These are phyloP conservation scores for Entelurus aequoreus DNA, from an alignment of 2,113 vertebrate species.

Conservation along the genomic window DNA sequence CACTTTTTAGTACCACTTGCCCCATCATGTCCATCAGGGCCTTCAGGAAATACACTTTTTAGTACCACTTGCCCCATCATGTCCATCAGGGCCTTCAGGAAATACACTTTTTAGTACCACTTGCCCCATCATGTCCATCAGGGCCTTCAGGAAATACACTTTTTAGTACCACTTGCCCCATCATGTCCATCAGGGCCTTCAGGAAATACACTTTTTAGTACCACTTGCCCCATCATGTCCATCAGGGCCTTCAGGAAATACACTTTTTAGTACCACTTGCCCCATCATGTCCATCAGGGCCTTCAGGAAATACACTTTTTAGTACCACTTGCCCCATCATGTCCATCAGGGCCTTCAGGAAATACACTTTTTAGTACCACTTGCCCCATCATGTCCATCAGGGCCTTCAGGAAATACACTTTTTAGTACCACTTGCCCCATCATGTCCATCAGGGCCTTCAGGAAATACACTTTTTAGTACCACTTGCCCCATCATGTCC, in stretches of 20 bases:
- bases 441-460: conserved; percentile 74
- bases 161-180: conserved; percentile 45
- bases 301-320: no score
- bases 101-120: no score
- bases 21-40: conserved; percentile 81
- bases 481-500: conserved; percentile 82
- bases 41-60: no score
- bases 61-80: conserved; percentile 72
- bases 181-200: conserved; percentile 74
- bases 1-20: no score
- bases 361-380: no score
- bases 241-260: conserved; percentile 30
- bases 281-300: conserved; percentile 81
- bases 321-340: conserved; percentile 72
- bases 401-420: no score
- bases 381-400: conserved; percentile 87
- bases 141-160: no score
- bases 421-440: conserved; percentile 45
- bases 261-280: no score
- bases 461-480: no score
- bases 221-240: conserved; percentile 82
- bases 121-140: conserved; percentile 87
- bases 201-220: no score
- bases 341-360: conserved; percentile 62
- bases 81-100: conserved; percentile 62